Conservation (phyloP, 2,888 invertebrate species). For the Notocelia uddmanniana region DNA sequence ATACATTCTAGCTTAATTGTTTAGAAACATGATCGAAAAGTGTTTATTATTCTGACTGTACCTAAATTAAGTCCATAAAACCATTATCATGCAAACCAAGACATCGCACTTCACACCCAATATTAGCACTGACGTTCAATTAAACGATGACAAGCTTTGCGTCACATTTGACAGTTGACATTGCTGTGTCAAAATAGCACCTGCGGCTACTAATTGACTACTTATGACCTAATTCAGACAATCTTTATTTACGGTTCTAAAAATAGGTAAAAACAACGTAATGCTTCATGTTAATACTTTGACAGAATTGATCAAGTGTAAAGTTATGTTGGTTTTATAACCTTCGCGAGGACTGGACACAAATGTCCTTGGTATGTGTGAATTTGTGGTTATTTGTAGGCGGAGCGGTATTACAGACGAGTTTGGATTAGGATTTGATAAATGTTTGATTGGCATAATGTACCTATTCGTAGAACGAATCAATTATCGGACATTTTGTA, state of each 20-base stretch:
- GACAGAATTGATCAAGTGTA: constrained; percentile 14
- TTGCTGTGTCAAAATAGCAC: constrained; percentile 35
- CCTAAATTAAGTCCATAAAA: neutral
- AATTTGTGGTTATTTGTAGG: constrained; percentile 43
- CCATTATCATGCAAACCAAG: constrained; percentile 12
- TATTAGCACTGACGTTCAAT: constrained; percentile 28
- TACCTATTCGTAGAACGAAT: constrained; percentile 24
- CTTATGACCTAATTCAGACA: constrained; percentile 18
- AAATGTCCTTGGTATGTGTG: constrained; percentile 41
- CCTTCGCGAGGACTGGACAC: constrained; percentile 27
- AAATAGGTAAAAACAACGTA: constrained; percentile 1
- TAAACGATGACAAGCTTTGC: constrained; percentile 32
- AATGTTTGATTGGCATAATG: constrained; percentile 43
- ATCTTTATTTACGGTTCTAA: constrained; percentile 9
- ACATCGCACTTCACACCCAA: constrained; percentile 32
- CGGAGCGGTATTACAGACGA: constrained; percentile 27
- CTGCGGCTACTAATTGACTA: constrained; percentile 29
- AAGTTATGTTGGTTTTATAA: constrained; percentile 37
- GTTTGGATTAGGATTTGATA: constrained; percentile 42
- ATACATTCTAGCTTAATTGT: no score
- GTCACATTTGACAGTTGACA: constrained; percentile 38
- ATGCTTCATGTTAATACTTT: neutral
- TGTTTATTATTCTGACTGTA: no score
- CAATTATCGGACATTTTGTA: constrained; percentile 31
- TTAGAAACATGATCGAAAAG: no score